Evolutionary conservation across 2,797 vertebrate genomes (phyloP).

Genomic region (Parauchenoglanis punctatus): DNA sequence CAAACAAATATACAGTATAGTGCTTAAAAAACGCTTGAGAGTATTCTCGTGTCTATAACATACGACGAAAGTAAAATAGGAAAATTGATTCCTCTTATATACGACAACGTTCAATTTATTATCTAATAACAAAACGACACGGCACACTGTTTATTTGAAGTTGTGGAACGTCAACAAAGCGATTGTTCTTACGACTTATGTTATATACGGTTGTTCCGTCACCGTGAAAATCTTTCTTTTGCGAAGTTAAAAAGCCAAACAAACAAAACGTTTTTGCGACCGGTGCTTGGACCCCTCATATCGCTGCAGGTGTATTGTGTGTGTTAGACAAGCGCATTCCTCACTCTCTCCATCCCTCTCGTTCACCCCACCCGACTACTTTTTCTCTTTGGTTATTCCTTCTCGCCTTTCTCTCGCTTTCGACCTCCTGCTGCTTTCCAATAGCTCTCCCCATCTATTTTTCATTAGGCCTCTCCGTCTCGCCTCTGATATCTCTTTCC

Average conservation of each 20-base stretch:
- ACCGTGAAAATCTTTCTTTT: neutral
- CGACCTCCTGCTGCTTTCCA: constrained; percentile 17
- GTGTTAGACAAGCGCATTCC: neutral
- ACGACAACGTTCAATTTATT: too few relatives aligned
- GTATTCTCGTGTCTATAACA: too few relatives aligned
- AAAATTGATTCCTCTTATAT: too few relatives aligned
- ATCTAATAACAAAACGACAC: too few relatives aligned
- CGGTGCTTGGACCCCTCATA: neutral
- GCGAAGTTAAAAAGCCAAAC: neutral
- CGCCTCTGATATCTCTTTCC: neutral
- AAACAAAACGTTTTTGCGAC: too few relatives aligned
- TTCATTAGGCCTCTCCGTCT: constrained; percentile 15
- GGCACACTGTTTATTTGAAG: too few relatives aligned
- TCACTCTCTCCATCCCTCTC: neutral
- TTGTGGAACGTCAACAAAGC: too few relatives aligned
- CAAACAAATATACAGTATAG: neutral
- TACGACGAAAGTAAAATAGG: too few relatives aligned
- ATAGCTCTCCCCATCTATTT: constrained; percentile 7
- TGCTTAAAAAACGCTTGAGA: neutral
- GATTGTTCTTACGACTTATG: too few relatives aligned
- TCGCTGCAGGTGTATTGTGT: neutral
- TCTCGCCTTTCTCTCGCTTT: neutral
- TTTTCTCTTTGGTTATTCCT: neutral
- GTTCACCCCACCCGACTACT: neutral
- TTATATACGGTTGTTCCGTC: too few relatives aligned